These are phyloP conservation scores for Puntigrus tetrazona DNA, from an alignment of 2,113 vertebrate genomes.

Conservation along the genomic window DNA sequence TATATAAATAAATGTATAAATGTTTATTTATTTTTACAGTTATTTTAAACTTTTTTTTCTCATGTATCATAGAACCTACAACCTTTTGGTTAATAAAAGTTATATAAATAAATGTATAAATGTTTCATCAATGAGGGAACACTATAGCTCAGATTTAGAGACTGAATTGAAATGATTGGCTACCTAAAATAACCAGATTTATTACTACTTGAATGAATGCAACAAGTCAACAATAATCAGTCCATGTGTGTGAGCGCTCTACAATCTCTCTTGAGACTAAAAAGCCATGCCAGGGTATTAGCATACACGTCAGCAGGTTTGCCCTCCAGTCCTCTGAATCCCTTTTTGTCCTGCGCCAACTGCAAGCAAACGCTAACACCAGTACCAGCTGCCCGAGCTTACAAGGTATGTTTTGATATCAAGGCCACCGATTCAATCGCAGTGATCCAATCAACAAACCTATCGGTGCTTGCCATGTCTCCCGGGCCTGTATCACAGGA, in stretches of 20 bases:
- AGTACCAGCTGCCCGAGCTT: conserved; percentile 31
- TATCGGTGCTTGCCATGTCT: conserved; percentile 52
- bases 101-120: neutral
- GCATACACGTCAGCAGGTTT: conserved; percentile 18
- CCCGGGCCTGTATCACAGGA: conserved; percentile 64
- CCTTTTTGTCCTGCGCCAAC: conserved; percentile 2
- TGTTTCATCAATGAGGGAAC: neutral
- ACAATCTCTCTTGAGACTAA: neutral
- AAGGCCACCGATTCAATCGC: conserved; percentile 60
- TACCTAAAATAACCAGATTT: neutral
- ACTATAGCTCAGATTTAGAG: neutral
- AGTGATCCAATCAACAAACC: conserved; percentile 54
- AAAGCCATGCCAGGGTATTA: conserved; percentile 3
- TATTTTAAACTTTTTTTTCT: neutral
- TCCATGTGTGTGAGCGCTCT: neutral
- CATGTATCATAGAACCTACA: neutral
- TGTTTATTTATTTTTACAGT: too few species aligned
- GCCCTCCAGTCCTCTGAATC: conserved; percentile 1
- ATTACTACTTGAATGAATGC: neutral
- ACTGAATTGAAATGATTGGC: neutral
- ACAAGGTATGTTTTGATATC: conserved; percentile 45
- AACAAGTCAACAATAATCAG: neutral
- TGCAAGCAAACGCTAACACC: conserved; percentile 15
- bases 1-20: too few species aligned
- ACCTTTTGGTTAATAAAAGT: neutral